Conservation (phyloP, 2,113 vertebrate genomes). For the Carassius carassius region DNA sequence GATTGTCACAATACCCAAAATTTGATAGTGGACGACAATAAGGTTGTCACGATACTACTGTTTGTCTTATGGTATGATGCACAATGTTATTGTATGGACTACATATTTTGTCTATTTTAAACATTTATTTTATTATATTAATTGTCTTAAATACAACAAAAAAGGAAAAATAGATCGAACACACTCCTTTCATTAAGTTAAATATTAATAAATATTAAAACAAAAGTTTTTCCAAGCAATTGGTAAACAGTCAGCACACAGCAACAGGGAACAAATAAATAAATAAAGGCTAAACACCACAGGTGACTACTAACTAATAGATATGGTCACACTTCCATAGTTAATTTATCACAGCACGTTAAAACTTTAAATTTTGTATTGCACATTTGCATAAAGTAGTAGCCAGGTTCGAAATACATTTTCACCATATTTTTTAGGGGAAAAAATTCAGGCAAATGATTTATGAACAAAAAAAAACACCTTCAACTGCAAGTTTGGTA, state of each 20-base stretch:
- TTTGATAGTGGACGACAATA: background rate
- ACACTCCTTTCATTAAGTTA: background rate
- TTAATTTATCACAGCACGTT: too few species aligned
- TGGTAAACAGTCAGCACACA: background rate
- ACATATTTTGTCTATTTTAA: background rate
- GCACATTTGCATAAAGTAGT: too few species aligned
- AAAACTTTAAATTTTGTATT: background rate
- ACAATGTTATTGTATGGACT: background rate
- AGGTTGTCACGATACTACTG: background rate
- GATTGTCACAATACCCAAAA: background rate
- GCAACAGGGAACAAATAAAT: background rate
- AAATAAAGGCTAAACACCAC: background rate
- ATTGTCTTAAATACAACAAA: background rate
- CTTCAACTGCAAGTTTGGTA: background rate
- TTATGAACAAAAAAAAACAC: background rate
- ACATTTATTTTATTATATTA: background rate
- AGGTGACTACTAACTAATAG: too few species aligned
- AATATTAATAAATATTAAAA: background rate
- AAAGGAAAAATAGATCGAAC: background rate
- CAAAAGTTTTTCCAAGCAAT: background rate
- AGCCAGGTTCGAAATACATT: background rate
- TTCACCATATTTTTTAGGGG: background rate
- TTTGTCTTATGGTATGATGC: too few species aligned
- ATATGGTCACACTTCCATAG: too few species aligned
- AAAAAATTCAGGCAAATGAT: background rate